Evolutionary conservation across 2,797 vertebrate species (phyloP).

Genomic region (Chromobotia macracanthus): DNA sequence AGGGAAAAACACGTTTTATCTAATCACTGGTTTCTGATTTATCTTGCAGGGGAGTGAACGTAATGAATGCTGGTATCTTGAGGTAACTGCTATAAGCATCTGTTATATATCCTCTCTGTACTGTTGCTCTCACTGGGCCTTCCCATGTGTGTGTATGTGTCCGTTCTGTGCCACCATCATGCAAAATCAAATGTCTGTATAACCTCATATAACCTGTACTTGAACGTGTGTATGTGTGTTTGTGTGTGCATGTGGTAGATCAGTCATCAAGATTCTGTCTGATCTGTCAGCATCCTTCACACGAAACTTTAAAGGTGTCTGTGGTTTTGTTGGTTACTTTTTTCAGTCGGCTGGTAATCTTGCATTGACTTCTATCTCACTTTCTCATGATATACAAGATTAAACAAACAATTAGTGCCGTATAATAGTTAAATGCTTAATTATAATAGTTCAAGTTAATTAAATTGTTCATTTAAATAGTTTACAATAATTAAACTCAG

Average conservation of each 20-base stretch:
- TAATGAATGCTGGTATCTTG: conserved; percentile 83
- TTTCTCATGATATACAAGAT: neutral
- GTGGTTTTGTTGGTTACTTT: conserved; percentile 53
- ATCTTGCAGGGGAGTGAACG: conserved; percentile 57
- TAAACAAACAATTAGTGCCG: neutral
- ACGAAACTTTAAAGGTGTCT: conserved; percentile 45
- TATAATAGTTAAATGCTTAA: neutral
- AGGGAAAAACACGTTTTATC: conserved; percentile 1
- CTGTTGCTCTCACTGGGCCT: conserved; percentile 7
- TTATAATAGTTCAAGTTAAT: too few relatives aligned
- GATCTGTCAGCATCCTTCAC: conserved; percentile 47
- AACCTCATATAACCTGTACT: too few relatives aligned
- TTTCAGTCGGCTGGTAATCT: conserved; percentile 31
- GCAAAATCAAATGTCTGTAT: too few relatives aligned
- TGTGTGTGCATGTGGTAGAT: conserved; percentile 40
- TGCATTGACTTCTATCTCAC: neutral
- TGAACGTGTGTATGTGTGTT: conserved; percentile 23
- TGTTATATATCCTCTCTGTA: conserved; percentile 31
- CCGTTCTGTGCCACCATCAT: neutral
- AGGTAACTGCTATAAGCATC: conserved; percentile 70
- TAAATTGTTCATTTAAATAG: too few relatives aligned
- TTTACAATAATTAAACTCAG: too few relatives aligned
- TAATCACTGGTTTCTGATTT: conserved; percentile 53
- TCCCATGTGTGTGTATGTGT: conserved; percentile 19
- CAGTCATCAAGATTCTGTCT: conserved; percentile 46